Base-by-base conservation (phyloP, 2,113 vertebrate species). In the Oxyruncus cristatus region DNA sequence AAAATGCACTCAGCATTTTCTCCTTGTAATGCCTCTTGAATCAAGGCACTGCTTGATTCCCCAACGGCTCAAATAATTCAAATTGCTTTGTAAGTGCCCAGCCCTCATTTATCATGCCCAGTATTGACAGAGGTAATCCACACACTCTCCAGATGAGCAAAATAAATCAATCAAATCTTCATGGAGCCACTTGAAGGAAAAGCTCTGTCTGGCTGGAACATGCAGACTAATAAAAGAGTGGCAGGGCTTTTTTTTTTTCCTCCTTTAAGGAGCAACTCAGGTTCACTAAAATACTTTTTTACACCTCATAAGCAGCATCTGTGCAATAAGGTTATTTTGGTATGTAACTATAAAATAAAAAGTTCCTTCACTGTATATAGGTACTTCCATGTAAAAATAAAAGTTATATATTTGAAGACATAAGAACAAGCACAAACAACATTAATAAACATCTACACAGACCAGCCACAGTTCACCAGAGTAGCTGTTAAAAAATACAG, bases 121-220 rank as follows among this genome's bases (percentile, higher is more conserved):
- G 50, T 93, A 96, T 93, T 95, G 93, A 96, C 95, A 95, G 44
- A 91, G 33, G 70, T 85, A 95, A 95, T 92, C 93, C 89, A 95
- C 86, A 77, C 44, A 23, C 83, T 80, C 72, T 95, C 55, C 80
- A 86, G 68, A 96, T 80, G 61, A 92, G 83, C 65, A 92, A 97
- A 95, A 94, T 93, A 86, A 95, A 96, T 93, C 92, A 89, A 96
- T 93, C 80, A 85, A 68, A 84, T 81, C 65, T 95, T 95, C 93
- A 78, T 78, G 92, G 95, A 93, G 68, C 72, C 61, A 80, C 86
- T 35, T 81, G 93, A 91, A 93, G 47, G 79, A 92, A 90, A 24
- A 75, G 44, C 33, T 93, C 65, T 91, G 91, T 61, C 76, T 68
- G 35, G 42, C 46, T 86, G 55, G 30, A 72, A 89, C 33, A 92